Evolutionary conservation across 2,888 invertebrate species (phyloP), one percentile per base, ranked within the genome.

Genomic region (Maniola hyperantus): DNA sequence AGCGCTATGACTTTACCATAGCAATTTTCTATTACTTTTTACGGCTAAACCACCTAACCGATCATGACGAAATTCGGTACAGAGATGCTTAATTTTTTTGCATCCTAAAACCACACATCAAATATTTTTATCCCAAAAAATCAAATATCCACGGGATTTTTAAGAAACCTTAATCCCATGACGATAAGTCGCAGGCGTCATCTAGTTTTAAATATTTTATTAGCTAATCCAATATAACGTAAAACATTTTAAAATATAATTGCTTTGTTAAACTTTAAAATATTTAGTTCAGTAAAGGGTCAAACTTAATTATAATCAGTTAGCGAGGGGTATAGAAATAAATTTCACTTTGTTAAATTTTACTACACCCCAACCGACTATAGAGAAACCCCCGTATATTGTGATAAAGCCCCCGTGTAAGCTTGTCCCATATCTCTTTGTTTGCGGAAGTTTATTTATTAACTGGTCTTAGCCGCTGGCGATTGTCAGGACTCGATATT

Each of bases 281-380:
- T 39, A 39, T 39, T 39, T 46, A 15, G 18, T 7, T 10, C 44
- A 44, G 65, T 57, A 66, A 66, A 64, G 61, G 46, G 50, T 44
- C 42, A 54, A 51, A 67, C 62, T 68, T 68, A 68, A 68, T 71
- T 68, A 68, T 71, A 60, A 71, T 67, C 71, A 71, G 66, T 68
- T 67, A 67, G 68, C 65, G 58, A 42, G 65, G 64, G 46, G 58
- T 58, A 55, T 20, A 18, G 62, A 67, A 67, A 71, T 72, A 73
- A 71, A 71, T 71, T 68, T 66, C 65, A 71, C 67, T 72, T 72
- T 64, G 71, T 71, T 69, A 70, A 73, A 73, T 73, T 73, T 71
- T 73, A 73, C 66, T 71, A 70, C 66, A 67, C 72, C 70, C 72
- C 59, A 58, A 65, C 71, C 68, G 70, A 71, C 70, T 65, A 63